Conservation (phyloP, 2,888 invertebrate species). For the Lepidochitona cinerea region DNA sequence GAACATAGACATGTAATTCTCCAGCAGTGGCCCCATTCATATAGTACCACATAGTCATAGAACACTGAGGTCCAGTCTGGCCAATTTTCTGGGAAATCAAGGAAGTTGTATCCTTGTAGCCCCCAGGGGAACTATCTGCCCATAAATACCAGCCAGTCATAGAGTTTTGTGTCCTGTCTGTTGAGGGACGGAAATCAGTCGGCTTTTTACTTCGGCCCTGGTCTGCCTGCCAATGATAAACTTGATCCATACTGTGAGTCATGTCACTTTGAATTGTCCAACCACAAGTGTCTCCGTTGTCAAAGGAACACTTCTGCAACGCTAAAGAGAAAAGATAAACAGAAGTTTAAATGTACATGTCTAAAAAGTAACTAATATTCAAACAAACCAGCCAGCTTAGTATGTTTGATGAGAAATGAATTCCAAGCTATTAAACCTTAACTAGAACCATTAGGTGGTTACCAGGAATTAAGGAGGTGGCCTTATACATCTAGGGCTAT, state of each 20-base stretch:
- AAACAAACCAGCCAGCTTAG: no score
- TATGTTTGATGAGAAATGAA: no score
- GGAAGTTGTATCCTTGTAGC: constrained; percentile 17
- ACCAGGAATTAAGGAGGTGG: no score
- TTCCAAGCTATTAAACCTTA: no score
- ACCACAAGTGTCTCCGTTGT: constrained; percentile 40
- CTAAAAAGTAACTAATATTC: not conserved
- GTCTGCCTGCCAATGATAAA: constrained; percentile 44
- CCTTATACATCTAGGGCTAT: no score
- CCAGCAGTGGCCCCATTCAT: constrained; percentile 20
- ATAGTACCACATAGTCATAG: constrained; percentile 26
- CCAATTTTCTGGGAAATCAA: constrained; percentile 22
- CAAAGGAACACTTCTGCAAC: constrained; percentile 43
- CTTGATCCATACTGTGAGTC: constrained; percentile 21
- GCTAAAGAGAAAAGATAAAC: no score
- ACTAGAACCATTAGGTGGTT: no score
- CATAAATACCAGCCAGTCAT: constrained; percentile 39
- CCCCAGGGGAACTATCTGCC: constrained; percentile 50
- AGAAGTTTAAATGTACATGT: not conserved
- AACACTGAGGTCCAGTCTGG: constrained; percentile 52
- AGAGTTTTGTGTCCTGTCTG: constrained; percentile 34
- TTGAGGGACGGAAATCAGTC: constrained; percentile 32
- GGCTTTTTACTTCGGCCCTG: constrained; percentile 21
- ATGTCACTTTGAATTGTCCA: constrained; percentile 35
- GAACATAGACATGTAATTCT: not conserved